Base-by-base conservation (phyloP, 2,888 invertebrate species). In the Nesidiocoris tenuis region DNA sequence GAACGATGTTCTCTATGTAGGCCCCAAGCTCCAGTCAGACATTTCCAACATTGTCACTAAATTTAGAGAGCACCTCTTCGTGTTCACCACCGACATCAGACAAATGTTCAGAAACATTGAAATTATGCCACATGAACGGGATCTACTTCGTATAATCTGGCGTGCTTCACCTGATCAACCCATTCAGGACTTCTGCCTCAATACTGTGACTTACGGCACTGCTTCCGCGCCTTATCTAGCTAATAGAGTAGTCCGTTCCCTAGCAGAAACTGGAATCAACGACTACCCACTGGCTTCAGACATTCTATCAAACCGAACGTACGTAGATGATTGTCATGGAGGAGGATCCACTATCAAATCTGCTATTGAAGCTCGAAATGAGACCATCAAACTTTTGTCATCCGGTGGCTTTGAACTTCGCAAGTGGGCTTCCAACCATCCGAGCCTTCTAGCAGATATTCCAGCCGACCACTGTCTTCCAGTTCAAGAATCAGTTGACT, bases 121-220 rank as follows among this genome's bases (percentile, higher is more conserved):
- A 0, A 75, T 2, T 54, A n/a, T n/a, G n/a, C n/a, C n/a, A n/a
- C n/a, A n/a, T n/a, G n/a, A n/a, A n/a, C n/a, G n/a, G n/a, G n/a
- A 77, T 5, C 77, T 75, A 18, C 80, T 80, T n/a, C 75, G 80
- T 2, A 81, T 81, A 19, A 63, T 81, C 7, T 81, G 81, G 81
- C 66, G 80, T 55, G 63, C 77, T 0, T 39, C 71, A 18, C 63
- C 77, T 9, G 61, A 57, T 3, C n/a, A 78, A 0, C 76, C 78
- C 5, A 21, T 81, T 2, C 18, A 74, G 7, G 79, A 79, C 2
- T 81, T 74, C 56, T 71, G 79, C 23, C 75, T 80, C 0, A 61
- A 55, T 1, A 80, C 80, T 0, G 80, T 81, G 1, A 81, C 80
- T 0, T 81, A 80, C 75, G 81, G 81, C 1, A 76, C 79, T 0